A percentile compares a stretch with the other conserved stretches of the same genome.
Conservation (phyloP, 2,888 invertebrate species). For the Drosophila pseudotakahashii region DNA sequence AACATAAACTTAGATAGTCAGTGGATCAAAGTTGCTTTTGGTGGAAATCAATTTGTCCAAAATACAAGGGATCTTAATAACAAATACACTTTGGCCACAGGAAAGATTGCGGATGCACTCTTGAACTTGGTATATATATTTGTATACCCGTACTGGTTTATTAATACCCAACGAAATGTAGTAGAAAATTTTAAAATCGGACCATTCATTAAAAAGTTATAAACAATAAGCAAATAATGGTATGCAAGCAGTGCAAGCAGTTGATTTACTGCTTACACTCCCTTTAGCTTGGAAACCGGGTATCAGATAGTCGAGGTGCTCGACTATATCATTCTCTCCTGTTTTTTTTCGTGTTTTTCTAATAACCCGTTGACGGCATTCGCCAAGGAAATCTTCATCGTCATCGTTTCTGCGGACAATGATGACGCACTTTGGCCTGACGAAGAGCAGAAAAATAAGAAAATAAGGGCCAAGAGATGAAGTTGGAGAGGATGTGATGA, state of each 20-base stretch:
- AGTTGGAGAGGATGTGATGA: constrained; percentile 22
- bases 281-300: no score
- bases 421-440: constrained; percentile 28
- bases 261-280: no score
- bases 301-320: no score
- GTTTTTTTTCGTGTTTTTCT: constrained; percentile 5
- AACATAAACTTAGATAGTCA: no score
- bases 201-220: no score
- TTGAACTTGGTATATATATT: constrained; percentile 36
- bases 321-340: constrained; percentile 20
- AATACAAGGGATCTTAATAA: constrained; percentile 50
- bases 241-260: no score
- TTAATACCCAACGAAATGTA: no score
- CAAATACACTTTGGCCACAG: constrained; percentile 30
- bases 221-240: no score
- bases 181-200: no score
- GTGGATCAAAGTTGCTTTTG: no score
- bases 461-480: constrained; percentile 4
- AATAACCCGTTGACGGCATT: constrained; percentile 24
- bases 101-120: constrained; percentile 19
- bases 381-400: background rate
- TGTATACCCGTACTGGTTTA: no score
- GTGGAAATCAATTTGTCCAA: constrained; percentile 50
- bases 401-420: constrained; percentile 6
- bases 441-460: background rate